Conservation (phyloP, 2,888 invertebrate species). For the Tuberolachnus salignus region DNA sequence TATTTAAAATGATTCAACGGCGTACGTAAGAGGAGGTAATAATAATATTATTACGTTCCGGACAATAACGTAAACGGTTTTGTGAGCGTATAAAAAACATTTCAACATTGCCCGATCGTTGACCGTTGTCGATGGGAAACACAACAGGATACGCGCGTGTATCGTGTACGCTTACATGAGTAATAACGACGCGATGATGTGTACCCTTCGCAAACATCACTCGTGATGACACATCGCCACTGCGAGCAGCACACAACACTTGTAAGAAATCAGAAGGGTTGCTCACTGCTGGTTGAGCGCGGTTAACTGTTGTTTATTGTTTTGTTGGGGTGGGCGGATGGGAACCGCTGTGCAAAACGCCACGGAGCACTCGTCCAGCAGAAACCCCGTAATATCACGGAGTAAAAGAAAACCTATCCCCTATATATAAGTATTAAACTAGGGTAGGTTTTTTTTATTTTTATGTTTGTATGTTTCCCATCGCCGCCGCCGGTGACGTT, state of each 20-base stretch:
- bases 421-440: not conserved
- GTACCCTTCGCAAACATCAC: constrained; percentile 1
- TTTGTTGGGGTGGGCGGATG: too few species aligned
- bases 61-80: too few species aligned
- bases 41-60: too few species aligned
- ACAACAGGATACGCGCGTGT: too few species aligned
- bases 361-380: not conserved
- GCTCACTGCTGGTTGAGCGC: not conserved
- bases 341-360: too few species aligned
- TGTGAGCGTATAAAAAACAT: too few species aligned
- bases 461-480: not conserved
- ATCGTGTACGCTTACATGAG: not conserved
- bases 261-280: constrained; percentile 55
- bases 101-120: too few species aligned
- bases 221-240: constrained; percentile 29
- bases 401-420: constrained; percentile 1
- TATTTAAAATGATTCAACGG: too few species aligned
- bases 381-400: constrained; percentile 37
- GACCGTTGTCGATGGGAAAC: too few species aligned
- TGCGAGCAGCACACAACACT: constrained; percentile 40
- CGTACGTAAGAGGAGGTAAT: too few species aligned
- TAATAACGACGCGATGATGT: constrained; percentile 14
- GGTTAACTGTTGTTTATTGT: constrained; percentile 31
- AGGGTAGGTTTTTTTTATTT: not conserved
- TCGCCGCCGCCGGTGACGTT: too few species aligned